phyloP scores from a whole-genome alignment of 2,888 invertebrate genomes.

The Troilus luridus region DNA sequence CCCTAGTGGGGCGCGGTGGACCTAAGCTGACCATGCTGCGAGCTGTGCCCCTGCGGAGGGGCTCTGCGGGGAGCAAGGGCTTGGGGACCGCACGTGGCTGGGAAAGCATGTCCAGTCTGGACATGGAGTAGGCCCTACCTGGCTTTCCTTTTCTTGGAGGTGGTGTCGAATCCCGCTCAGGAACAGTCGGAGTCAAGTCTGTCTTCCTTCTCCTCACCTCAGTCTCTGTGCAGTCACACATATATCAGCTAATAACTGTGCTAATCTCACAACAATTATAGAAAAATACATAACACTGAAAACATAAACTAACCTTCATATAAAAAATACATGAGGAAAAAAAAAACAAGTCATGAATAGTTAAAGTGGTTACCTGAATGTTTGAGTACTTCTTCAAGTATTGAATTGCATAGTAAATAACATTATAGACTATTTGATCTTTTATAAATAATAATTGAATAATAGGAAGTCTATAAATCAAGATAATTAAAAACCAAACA shows the following conservation, averaged over 20 bases:
- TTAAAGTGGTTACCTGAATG: slow-evolving; percentile 47
- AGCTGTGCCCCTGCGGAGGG: slow-evolving; percentile 68
- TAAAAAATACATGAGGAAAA: slow-evolving; percentile 20
- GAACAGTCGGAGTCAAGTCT: slow-evolving; percentile 91
- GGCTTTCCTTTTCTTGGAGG: slow-evolving; percentile 70
- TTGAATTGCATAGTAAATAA: not conserved
- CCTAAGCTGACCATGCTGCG: slow-evolving; percentile 73
- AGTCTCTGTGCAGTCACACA: slow-evolving; percentile 58
- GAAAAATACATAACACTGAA: slow-evolving; percentile 48
- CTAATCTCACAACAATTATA: slow-evolving; percentile 49
- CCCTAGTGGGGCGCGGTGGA: slow-evolving; percentile 70
- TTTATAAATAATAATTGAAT: not conserved
- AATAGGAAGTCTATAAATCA: not conserved
- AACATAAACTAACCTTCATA: slow-evolving; percentile 23
- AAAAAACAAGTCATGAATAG: slow-evolving; percentile 40
- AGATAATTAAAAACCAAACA: not conserved
- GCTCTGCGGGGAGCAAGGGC: slow-evolving; percentile 68
- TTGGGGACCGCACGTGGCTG: slow-evolving; percentile 74
- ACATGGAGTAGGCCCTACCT: slow-evolving; percentile 95
- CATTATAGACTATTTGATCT: not conserved
- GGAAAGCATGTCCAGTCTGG: slow-evolving; percentile 89
- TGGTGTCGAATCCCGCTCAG: slow-evolving; percentile 73
- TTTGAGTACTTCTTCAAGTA: slow-evolving; percentile 28
- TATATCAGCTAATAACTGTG: slow-evolving; percentile 55
- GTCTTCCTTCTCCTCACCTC: slow-evolving; percentile 75